Evolutionary conservation across 2,888 invertebrate species (phyloP).

Genomic region (Tetheella fluctuosa): DNA sequence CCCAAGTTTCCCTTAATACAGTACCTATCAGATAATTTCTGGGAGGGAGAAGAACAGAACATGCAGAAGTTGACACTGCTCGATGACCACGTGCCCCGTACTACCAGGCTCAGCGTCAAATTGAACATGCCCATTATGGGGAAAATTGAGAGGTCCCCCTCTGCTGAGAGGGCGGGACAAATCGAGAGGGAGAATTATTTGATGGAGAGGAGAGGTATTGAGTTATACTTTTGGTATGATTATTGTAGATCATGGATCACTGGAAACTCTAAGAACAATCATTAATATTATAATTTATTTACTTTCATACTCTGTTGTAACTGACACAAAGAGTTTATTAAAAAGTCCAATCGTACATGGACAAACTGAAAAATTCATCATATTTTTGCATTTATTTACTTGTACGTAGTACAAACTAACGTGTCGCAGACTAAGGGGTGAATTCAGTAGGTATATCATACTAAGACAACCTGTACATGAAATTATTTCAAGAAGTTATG

Average conservation of each 20-base stretch:
- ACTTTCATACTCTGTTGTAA: no score
- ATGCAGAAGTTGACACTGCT: conserved; percentile 53
- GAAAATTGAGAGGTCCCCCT: conserved; percentile 61
- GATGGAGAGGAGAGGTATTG: conserved; percentile 66
- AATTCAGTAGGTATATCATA: no score
- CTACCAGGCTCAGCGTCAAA: conserved; percentile 50
- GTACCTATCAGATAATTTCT: conserved; percentile 58
- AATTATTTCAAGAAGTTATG: no score
- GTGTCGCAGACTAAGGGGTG: no score
- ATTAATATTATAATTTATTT: not conserved
- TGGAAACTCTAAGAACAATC: not conserved
- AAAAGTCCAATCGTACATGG: no score
- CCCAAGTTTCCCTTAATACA: conserved; percentile 22
- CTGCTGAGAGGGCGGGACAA: conserved; percentile 60
- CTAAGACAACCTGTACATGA: no score
- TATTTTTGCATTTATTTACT: no score
- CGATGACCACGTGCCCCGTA: conserved; percentile 51
- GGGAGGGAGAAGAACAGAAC: conserved; percentile 43
- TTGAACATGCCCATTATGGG: conserved; percentile 55
- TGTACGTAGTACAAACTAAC: no score
- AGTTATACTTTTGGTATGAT: not conserved
- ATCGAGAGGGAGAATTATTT: conserved; percentile 69
- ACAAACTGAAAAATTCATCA: no score
- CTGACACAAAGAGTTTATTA: no score
- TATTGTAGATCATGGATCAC: not conserved